These are phyloP conservation scores for Nematolebias whitei DNA, from an alignment of 2,113 vertebrate genomes.

Conservation along the genomic window DNA sequence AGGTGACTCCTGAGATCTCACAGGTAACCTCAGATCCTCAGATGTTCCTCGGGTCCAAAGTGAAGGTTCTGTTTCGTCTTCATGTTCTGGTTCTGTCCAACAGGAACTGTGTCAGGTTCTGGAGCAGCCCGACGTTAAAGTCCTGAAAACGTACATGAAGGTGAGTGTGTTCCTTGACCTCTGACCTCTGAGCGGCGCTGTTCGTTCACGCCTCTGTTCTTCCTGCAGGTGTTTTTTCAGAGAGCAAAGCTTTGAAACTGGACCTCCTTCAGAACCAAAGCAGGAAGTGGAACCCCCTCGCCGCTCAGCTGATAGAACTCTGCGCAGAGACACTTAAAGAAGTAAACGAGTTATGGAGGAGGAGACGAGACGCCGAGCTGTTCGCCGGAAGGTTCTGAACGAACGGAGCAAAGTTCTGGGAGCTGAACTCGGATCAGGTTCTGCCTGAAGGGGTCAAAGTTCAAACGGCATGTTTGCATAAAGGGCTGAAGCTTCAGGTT, in stretches of 20 bases:
- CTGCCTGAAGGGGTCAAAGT: neutral
- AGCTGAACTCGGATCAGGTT: neutral
- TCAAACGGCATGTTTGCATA: neutral
- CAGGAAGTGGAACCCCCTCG: conserved; percentile 27
- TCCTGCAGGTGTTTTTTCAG: conserved; percentile 91
- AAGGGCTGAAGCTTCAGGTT: too few species aligned
- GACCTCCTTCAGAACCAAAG: conserved; percentile 32
- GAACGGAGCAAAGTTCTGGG: neutral
- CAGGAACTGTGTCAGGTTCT: conserved; percentile 96
- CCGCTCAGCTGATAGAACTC: conserved; percentile 51
- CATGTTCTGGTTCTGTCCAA: neutral
- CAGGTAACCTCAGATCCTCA: conserved; percentile 80
- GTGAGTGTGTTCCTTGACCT: conserved; percentile 61
- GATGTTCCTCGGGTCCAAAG: too few species aligned
- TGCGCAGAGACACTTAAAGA: neutral
- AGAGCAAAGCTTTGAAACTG: conserved; percentile 87
- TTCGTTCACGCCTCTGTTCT: neutral
- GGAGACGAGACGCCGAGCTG: conserved; percentile 37
- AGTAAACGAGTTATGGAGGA: too few species aligned
- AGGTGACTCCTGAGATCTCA: conserved; percentile 93
- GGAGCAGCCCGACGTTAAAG: conserved; percentile 95
- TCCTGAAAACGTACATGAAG: conserved; percentile 99
- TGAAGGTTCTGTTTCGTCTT: neutral
- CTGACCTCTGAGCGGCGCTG: neutral
- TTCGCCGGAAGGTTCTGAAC: conserved; percentile 17